phyloP scores from a whole-genome alignment of 2,797 vertebrate genomes.

The Chelonia mydas region DNA sequence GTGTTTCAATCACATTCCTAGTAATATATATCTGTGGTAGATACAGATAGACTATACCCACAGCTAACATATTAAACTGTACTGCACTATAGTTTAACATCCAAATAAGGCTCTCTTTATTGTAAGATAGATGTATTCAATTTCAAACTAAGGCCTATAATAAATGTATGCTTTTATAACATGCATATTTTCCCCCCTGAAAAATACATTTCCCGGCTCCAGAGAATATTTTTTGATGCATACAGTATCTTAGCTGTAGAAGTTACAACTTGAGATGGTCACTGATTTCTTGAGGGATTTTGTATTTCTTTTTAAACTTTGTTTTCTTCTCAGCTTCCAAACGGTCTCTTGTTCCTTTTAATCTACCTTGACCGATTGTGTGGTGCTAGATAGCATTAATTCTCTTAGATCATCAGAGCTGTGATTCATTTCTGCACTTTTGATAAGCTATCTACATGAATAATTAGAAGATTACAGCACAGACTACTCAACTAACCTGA shows the following conservation, averaged over 20 bases:
- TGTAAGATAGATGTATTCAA: background rate
- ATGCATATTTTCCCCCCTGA: background rate
- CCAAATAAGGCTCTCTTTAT: background rate
- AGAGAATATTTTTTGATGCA: background rate
- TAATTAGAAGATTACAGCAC: slow-evolving; percentile 4
- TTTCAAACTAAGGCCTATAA: background rate
- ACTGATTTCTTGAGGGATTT: background rate
- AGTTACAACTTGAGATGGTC: background rate
- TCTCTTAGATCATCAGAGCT: slow-evolving; percentile 2
- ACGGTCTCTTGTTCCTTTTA: background rate
- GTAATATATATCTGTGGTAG: background rate
- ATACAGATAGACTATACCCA: background rate
- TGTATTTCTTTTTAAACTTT: background rate
- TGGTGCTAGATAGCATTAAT: background rate
- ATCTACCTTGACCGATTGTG: background rate
- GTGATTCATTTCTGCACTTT: background rate
- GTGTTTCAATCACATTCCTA: background rate
- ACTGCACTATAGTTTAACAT: background rate
- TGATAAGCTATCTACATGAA: background rate
- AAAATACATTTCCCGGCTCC: rapidly evolving
- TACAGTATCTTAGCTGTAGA: background rate
- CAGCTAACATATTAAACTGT: background rate
- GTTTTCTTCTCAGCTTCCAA: background rate
- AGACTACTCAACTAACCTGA: slow-evolving; percentile 3
- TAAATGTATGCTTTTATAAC: background rate